Evolutionary conservation across 2,113 vertebrate species (phyloP).

Genomic region (Nettapus auritus): DNA sequence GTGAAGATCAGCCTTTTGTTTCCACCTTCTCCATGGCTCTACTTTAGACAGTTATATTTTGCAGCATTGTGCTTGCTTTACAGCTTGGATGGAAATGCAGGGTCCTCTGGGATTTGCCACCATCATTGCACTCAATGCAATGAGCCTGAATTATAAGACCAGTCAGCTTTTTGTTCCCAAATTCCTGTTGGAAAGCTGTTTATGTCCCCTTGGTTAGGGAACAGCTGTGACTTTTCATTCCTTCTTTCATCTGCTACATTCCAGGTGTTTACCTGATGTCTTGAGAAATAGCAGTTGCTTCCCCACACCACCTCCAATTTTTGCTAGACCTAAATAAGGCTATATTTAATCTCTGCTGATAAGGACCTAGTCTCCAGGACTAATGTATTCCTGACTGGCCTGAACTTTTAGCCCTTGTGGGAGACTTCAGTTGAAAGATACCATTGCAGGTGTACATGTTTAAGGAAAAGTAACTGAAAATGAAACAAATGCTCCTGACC

Average conservation of each 20-base stretch:
- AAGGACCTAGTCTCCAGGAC: neutral
- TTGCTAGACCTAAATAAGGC: neutral
- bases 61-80: neutral
- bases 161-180: neutral
- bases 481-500: neutral
- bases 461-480: neutral
- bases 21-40: neutral
- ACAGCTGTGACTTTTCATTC: neutral
- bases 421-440: neutral
- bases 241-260: neutral
- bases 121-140: neutral
- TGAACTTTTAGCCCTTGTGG: neutral
- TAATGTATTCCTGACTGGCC: neutral
- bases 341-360: neutral
- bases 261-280: neutral
- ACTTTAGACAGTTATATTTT: neutral
- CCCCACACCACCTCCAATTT: neutral
- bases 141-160: neutral
- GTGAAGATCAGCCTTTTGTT: neutral
- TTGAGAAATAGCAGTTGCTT: neutral
- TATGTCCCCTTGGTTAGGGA: neutral
- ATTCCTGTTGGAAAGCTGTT: neutral
- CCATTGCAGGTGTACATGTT: neutral
- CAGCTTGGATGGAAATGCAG: neutral
- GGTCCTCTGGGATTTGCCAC: neutral